Base-by-base conservation (phyloP, 2,888 invertebrate genomes). In the Callosobruchus maculatus region DNA sequence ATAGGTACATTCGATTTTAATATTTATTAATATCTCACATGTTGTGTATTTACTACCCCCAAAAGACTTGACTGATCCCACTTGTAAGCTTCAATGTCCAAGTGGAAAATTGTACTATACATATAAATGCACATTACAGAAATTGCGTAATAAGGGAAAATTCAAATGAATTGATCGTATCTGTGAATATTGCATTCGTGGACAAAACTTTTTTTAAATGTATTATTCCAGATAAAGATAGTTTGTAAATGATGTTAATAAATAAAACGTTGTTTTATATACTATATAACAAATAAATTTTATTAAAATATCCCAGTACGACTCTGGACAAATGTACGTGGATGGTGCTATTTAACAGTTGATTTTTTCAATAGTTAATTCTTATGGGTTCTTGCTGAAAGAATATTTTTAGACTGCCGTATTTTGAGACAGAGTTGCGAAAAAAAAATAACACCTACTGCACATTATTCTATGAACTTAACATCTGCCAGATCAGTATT, bases 231-330 rank as follows among this genome's bases (percentile, higher is more conserved):
- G 82, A 82, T 81, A 80, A 83, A 85, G 84, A 82, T 85, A 86
- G 86, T 87, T 86, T 87, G 87, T 87, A 87, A 87, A 87, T 85
- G 85, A 87, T 86, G 85, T 86, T 87, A 85, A 86, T 86, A 86
- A 87, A 87, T 86, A 87, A 87, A 87, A 86, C 86, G 85, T 86
- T 87, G 86, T 87, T 87, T 87, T 87, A 86, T 86, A 87, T 86
- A 85, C 84, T 85, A 84, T 84, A 84, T 85, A 83, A 83, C 82
- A 84, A 84, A 83, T 88, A 85, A 82, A 85, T 85, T 85, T 85
- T 84, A 85, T 85, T 85, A 84, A 84, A 84, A 80, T 78, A 83
- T 84, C 85, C 84, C 77, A 74, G 68, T 49, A 71, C 30, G 21
- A 26, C 77, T 75, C 74, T 75, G 74, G 77, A 49, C 71, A 75